Percentiles rank a stretch among this genome's conserved stretches.
These are phyloP conservation scores for Carcharodon carcharias DNA, from an alignment of 2,797 vertebrate species.

Conservation along the genomic window DNA sequence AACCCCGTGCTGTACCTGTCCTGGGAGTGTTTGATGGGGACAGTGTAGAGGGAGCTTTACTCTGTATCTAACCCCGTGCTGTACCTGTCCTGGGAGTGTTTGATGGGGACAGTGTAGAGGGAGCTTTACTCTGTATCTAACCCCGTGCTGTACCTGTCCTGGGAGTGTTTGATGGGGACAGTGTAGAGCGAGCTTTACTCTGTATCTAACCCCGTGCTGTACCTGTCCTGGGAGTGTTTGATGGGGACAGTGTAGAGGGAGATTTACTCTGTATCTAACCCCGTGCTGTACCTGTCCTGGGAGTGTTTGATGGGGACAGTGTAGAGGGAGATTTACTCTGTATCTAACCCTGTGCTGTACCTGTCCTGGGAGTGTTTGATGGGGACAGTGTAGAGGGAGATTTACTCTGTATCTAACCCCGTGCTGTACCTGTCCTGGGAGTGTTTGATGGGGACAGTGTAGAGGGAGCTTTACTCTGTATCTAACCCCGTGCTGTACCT, in stretches of 20 bases:
- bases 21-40: background rate
- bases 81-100: background rate
- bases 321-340: background rate
- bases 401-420: background rate
- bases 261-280: background rate
- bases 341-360: background rate
- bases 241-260: background rate
- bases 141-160: background rate
- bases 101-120: background rate
- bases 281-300: background rate
- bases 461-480: background rate
- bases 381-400: background rate
- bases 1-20: background rate
- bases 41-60: background rate
- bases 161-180: background rate
- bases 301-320: background rate
- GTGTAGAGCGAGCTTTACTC: background rate
- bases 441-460: slow-evolving; percentile 1
- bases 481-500: background rate
- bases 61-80: background rate
- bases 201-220: background rate
- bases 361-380: background rate
- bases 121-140: background rate
- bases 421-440: background rate
- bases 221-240: background rate